These are phyloP conservation scores for Hyperopisus bebe DNA, from an alignment of 2,113 vertebrate species.

Conservation along the genomic window DNA sequence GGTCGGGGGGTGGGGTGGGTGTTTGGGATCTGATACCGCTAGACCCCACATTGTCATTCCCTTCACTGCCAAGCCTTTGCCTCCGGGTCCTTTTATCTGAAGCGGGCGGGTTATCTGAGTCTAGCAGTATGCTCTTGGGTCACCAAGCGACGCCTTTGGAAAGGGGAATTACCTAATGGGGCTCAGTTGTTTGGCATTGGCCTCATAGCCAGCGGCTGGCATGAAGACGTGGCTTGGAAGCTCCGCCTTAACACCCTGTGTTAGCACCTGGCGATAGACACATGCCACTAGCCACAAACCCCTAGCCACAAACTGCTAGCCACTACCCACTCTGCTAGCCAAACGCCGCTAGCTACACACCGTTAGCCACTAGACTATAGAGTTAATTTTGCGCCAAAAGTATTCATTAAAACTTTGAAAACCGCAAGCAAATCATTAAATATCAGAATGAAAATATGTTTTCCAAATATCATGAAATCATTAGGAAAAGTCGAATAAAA, in stretches of 20 bases:
- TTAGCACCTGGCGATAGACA: not conserved
- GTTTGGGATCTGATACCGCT: not conserved
- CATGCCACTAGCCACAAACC: not conserved
- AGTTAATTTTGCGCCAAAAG: too few relatives aligned
- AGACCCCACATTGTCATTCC: slow-evolving; percentile 5
- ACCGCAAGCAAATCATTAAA: too few relatives aligned
- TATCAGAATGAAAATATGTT: too few relatives aligned
- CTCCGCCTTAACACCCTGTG: not conserved
- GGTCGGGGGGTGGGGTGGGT: not conserved
- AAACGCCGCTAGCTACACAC: too few relatives aligned
- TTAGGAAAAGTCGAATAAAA: too few relatives aligned
- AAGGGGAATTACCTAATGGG: not conserved
- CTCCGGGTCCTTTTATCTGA: slow-evolving; percentile 11
- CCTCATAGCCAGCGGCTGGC: not conserved
- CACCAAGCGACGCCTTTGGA: not conserved
- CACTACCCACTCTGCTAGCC: not conserved
- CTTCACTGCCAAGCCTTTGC: not conserved
- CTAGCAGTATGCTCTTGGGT: slow-evolving; percentile 5
- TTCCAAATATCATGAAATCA: too few relatives aligned
- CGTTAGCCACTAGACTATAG: too few relatives aligned
- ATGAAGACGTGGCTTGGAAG: not conserved
- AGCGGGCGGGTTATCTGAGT: not conserved
- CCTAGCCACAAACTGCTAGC: not conserved
- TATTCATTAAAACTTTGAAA: too few relatives aligned
- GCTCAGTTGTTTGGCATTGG: not conserved